Evolutionary conservation across 2,797 vertebrate species (phyloP), one percentile per base, ranked within the genome.

Genomic region (Takifugu rubripes): DNA sequence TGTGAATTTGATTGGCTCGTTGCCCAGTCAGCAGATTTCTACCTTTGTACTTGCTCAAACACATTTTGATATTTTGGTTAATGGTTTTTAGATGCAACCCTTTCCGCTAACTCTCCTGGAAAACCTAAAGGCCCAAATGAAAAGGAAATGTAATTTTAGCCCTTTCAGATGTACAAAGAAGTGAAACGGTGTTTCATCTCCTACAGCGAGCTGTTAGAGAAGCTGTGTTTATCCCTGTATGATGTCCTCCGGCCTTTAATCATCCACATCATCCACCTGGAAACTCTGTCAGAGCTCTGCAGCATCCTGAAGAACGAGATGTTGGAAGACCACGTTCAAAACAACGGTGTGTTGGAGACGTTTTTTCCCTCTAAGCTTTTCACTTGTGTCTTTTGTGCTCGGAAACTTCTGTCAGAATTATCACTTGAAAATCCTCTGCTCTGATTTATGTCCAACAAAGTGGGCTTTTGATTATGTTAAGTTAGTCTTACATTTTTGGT

Each of bases 221-320:
- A 93, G 61, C 79, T 99, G 36, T 98, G 97, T 81, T 63, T 96
- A 76, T 97, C 95, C 0, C 70, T 99, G 62, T 99, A 99, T 53
- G 96, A 99, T 66, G 94, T 99, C 80, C 92, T 99, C 61, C 93
- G 97, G 59, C 97, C 97, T 3, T 82, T 98, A 71, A 98, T 99
- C 79, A 99, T 99, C 85, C 97, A 99, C 58, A 92, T 98, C 73
- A 92, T 97, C 78, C 97, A 99, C 83, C 88, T 99, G 85, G 97
- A 99, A 87, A 99, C 97, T 0, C 88, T 99, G 21, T 97, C 97
- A 0, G 97, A 99, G 82, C 96, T 99, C 77, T 99, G 97, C 25
- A 92, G 96, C 47, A 99, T 99, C 82, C 93, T 99, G 47, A 99
- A 98, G 91, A 98, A 96, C 25, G 97, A 99, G 85, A 98, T 99